These are phyloP conservation scores for Cryptotis parvus DNA, from an alignment of 2,113 vertebrate genomes.

Conservation along the genomic window DNA sequence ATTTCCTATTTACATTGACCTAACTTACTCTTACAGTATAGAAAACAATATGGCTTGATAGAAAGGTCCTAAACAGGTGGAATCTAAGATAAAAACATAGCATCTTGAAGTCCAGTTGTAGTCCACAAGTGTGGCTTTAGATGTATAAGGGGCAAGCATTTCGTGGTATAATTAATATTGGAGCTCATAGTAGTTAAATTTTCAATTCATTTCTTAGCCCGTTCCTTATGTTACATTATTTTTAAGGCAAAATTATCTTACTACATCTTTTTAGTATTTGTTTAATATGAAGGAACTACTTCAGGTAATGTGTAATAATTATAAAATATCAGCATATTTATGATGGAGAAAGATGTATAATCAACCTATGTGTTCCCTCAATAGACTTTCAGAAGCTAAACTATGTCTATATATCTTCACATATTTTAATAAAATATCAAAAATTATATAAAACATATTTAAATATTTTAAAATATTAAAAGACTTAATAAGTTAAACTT, in stretches of 20 bases:
- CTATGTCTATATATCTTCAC: not conserved
- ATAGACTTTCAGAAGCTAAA: not conserved
- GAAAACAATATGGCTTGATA: not conserved
- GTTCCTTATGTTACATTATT: not conserved
- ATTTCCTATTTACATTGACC: not conserved
- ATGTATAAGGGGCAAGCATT: not conserved
- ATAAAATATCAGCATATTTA: constrained; percentile 8
- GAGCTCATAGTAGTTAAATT: not conserved
- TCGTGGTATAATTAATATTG: not conserved
- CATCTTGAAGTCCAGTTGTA: not conserved
- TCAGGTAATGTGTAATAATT: not conserved
- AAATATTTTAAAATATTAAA: too few relatives aligned
- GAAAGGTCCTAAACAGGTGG: not conserved
- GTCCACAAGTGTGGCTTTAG: not conserved
- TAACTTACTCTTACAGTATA: not conserved
- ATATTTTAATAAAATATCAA: not conserved
- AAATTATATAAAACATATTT: not conserved
- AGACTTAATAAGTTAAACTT: too few relatives aligned
- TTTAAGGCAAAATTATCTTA: not conserved
- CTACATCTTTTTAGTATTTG: not conserved
- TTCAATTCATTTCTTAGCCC: not conserved
- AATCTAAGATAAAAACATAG: not conserved
- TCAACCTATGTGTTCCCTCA: constrained; percentile 8
- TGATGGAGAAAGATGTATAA: not conserved
- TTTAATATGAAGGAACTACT: not conserved